Percentiles rank a stretch among this genome's conserved stretches.
Conservation (phyloP, 2,888 invertebrate species). For the Scaptodrosophila latifasciaeformis region DNA sequence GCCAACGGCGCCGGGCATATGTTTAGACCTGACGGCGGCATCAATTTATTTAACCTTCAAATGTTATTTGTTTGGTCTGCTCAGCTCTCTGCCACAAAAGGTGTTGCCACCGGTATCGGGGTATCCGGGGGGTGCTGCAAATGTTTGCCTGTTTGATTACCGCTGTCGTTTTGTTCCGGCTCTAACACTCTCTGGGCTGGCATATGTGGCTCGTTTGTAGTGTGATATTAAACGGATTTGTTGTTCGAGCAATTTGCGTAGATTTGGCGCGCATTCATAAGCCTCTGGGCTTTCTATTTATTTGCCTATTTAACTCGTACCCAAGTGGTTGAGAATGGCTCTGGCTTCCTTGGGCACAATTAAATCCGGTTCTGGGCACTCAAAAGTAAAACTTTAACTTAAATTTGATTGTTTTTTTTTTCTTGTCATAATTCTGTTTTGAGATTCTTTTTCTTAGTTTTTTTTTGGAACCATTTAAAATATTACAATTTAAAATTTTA, state of each 20-base stretch:
- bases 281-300: conserved; percentile 37
- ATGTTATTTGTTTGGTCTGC: conserved; percentile 31
- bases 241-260: conserved; percentile 55
- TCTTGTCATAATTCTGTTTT: neutral
- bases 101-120: too few species aligned
- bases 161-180: neutral
- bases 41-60: conserved; percentile 65
- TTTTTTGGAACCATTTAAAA: too few species aligned
- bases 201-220: conserved; percentile 20
- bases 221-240: conserved; percentile 51
- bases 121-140: too few species aligned
- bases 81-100: conserved; percentile 45
- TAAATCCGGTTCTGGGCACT: neutral
- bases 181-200: neutral
- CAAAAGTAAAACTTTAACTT: too few species aligned
- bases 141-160: conserved; percentile 18
- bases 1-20: conserved; percentile 52
- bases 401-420: neutral
- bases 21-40: conserved; percentile 32
- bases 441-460: neutral
- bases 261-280: conserved; percentile 54
- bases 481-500: neutral
- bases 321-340: conserved; percentile 12
- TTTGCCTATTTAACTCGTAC: too few species aligned
- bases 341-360: neutral